A percentile compares a stretch with the other conserved stretches of the same genome.
Conservation (phyloP, 37 sponge, comb jelly and placozoan species). For the Chondrilla cf. caribensis region DNA sequence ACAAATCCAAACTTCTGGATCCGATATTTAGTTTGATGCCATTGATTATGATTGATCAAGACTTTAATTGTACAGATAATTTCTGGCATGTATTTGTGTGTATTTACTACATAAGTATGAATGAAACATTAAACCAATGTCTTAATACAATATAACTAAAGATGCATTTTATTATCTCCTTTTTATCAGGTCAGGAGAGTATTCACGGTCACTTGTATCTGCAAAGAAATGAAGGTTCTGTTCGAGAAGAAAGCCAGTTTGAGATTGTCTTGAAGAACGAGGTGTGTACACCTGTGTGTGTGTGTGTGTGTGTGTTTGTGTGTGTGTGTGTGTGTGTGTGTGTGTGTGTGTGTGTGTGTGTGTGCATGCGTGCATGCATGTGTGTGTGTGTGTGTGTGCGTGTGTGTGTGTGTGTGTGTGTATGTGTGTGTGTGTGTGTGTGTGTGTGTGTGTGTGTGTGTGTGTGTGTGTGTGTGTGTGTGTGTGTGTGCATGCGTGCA, state of each 20-base stretch:
- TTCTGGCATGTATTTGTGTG: too few species aligned
- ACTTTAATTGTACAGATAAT: too few species aligned
- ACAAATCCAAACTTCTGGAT: too few species aligned
- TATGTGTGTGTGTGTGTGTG: slow-evolving; percentile 15
- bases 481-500: slow-evolving; percentile 27
- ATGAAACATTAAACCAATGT: too few species aligned
- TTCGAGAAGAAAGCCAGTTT: not conserved
- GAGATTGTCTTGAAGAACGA: not conserved
- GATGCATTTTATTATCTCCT: too few species aligned
- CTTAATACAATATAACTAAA: too few species aligned
- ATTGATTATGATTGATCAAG: too few species aligned
- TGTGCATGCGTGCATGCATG: not conserved
- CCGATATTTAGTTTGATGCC: too few species aligned
- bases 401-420: slow-evolving; percentile 10
- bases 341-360: too few species aligned
- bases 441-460: slow-evolving; percentile 16
- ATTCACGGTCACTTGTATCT: slow-evolving; percentile 1
- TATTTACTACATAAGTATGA: too few species aligned
- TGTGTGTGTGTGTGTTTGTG: too few species aligned
- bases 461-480: slow-evolving; percentile 36
- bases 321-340: too few species aligned
- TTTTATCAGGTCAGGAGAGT: not conserved
- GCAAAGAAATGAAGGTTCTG: not conserved
- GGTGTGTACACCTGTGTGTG: not conserved
- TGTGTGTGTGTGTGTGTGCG: not conserved